Conservation (phyloP, 2,888 invertebrate species). For the Stenchaetothrips biformis region DNA sequence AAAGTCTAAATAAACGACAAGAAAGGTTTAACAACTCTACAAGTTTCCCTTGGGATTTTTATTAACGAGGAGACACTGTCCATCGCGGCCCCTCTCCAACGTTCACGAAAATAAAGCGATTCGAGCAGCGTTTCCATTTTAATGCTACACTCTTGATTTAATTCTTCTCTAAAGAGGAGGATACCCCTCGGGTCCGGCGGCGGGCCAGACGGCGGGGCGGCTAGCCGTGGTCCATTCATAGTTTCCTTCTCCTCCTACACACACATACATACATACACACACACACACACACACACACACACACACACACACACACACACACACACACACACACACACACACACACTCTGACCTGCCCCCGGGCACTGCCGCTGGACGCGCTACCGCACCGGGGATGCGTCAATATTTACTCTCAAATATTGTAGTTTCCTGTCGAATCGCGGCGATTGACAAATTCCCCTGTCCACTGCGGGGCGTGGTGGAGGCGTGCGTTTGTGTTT, state of each 20-base stretch:
- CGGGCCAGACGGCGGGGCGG: not conserved
- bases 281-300: not conserved
- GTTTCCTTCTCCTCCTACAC: not conserved
- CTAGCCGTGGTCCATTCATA: not conserved
- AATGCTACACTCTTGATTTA: not conserved
- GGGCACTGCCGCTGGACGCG: not conserved
- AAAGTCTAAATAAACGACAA: no score
- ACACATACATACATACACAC: not conserved
- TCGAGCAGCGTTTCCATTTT: not conserved
- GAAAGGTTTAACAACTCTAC: no score
- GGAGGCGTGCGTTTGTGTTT: no score
- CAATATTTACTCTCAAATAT: constrained; percentile 20
- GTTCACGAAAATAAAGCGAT: not conserved
- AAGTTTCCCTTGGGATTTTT: no score
- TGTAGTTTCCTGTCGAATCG: constrained; percentile 20
- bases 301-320: not conserved
- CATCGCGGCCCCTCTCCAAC: no score
- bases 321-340: not conserved
- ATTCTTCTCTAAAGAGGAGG: not conserved
- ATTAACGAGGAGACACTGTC: no score
- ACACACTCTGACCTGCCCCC: not conserved
- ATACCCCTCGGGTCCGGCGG: not conserved
- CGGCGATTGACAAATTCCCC: not conserved
- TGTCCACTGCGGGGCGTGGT: no score
- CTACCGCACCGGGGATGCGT: not conserved